Percentiles rank a stretch among this genome's conserved stretches.
Conservation (phyloP, 2,888 invertebrate species). For the Caenorhabditis uteleia region DNA sequence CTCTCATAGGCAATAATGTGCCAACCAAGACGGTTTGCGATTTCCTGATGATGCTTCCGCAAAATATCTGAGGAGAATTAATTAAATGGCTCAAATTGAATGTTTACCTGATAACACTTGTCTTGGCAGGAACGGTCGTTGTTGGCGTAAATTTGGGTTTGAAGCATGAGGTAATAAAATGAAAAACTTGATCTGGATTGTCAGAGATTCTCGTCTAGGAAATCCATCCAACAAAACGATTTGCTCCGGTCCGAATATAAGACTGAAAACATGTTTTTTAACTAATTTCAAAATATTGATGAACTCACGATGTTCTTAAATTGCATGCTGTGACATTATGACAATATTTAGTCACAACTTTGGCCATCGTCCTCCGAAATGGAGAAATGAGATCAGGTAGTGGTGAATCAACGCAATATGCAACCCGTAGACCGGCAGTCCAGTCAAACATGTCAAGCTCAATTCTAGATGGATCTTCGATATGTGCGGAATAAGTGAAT, state of each 20-base stretch:
- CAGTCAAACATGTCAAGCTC: constrained; percentile 65
- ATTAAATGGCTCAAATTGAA: constrained; percentile 2
- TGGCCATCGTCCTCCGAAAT: constrained; percentile 58
- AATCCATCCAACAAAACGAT: constrained; percentile 63
- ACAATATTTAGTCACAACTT: constrained; percentile 63
- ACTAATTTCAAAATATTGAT: not conserved
- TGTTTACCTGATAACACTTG: constrained; percentile 57
- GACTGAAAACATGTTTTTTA: constrained; percentile 32
- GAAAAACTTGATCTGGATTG: constrained; percentile 60
- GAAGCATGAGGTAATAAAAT: constrained; percentile 59
- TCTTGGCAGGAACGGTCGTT: constrained; percentile 54
- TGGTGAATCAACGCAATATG: constrained; percentile 60
- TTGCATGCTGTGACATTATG: constrained; percentile 62
- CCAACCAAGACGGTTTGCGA: constrained; percentile 62
- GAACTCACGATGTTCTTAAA: constrained; percentile 54
- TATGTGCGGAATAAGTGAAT: constrained; percentile 37
- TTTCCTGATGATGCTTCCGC: constrained; percentile 52
- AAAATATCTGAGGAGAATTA: constrained; percentile 52
- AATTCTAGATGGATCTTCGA: constrained; percentile 37
- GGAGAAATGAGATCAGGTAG: constrained; percentile 59
- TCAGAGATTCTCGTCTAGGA: constrained; percentile 58
- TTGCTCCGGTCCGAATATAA: constrained; percentile 57
- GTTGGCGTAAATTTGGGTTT: constrained; percentile 37
- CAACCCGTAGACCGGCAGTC: constrained; percentile 58
- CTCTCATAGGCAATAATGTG: constrained; percentile 58